Base-by-base conservation (phyloP, 1,140 invertebrate genomes). In the Nasonia vitripennis region DNA sequence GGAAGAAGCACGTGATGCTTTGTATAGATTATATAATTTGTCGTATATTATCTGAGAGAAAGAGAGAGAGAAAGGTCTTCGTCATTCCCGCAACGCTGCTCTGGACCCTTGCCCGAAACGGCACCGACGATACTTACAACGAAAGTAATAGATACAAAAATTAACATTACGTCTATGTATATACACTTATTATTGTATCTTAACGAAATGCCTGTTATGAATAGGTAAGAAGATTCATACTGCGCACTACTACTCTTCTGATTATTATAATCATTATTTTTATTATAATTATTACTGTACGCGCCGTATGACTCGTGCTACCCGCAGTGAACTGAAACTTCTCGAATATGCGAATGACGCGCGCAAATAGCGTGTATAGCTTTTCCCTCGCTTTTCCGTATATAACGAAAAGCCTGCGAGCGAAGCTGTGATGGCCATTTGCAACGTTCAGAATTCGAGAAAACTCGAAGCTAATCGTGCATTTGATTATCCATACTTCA, bases 61-160 rank as follows among this genome's bases (percentile, higher is more conserved):
- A 45, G 9, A 45, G 7, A 45, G 20, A 62, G 55, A 62, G 20
- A 20, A 27, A 20, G 55, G 11, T 27, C 68, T 12, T 12, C 68
- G 7, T 14, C 5, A 37, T 62, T 90, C 89, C 87, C 87, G 27
- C 85, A 93, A 92, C 90, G 91, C 88, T 91, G 84, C 91, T 93
- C 92, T 93, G 92, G 91, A 93, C 91, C 92, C 85, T 90, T 92
- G 91, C 91, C 91, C 89, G 86, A 89, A 85, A 45, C 7, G 23
- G 27, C 31, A 11, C 14, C 75, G 45, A 78, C 14, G 71, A 71
- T 20, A 31, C 37, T 78, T 78, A 55, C 75, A 78, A 78, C 75
- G 75, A 78, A 31, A 78, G 23, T 7, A 75, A 75, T 31, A 71
- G 70, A 31, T 34, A 34, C 27, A 71, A 71, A 27, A 34, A 71